phyloP scores from a whole-genome alignment of 2,113 vertebrate genomes.

The Hydropotes inermis region DNA sequence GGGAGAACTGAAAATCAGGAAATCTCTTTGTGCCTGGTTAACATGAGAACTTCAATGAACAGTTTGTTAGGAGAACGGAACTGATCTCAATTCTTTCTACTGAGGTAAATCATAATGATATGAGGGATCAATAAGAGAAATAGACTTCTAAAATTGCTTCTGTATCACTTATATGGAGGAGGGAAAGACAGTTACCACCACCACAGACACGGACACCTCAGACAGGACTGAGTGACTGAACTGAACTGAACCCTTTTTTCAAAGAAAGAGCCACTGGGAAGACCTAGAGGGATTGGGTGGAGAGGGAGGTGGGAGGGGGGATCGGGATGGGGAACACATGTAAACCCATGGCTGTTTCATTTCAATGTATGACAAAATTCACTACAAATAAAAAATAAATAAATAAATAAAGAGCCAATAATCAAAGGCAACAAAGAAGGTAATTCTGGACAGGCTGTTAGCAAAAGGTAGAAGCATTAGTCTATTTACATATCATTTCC shows the following conservation, averaged over 20 bases:
- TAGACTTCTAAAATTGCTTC: not conserved
- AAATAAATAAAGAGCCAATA: not conserved
- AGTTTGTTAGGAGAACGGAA: not conserved
- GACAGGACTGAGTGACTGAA: not conserved
- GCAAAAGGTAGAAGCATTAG: not conserved
- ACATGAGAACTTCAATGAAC: not conserved
- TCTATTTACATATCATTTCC: not conserved
- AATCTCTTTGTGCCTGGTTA: not conserved
- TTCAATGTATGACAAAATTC: too few species aligned
- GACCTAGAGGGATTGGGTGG: too few species aligned
- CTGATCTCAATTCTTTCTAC: not conserved
- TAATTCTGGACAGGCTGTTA: not conserved
- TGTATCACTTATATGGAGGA: not conserved
- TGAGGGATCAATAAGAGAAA: not conserved
- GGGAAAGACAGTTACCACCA: not conserved
- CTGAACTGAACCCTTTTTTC: not conserved
- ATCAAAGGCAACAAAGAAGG: not conserved
- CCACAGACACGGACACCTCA: accelerated
- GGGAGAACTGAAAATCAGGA: not conserved
- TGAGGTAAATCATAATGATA: not conserved
- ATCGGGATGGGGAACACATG: too few species aligned
- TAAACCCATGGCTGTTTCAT: too few species aligned
- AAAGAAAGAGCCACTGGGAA: not conserved
- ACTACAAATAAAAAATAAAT: too few species aligned
- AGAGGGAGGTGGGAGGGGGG: too few species aligned